Conservation (phyloP, 2,888 invertebrate species). For the Seira sanloemensis region DNA sequence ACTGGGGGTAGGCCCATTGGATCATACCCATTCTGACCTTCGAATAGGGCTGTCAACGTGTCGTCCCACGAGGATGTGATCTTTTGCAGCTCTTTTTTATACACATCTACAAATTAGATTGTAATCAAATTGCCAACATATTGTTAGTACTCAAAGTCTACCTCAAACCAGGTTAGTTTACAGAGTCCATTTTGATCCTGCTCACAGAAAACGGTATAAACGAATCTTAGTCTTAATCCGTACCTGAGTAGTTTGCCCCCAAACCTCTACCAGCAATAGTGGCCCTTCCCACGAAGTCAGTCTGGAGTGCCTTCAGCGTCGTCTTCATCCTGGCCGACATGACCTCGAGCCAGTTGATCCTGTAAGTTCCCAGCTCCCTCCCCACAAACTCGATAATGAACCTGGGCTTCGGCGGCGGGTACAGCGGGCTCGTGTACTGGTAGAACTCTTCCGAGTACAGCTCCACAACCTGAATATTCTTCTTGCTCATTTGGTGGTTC, state of each 20-base stretch:
- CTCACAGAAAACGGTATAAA: too few relatives aligned
- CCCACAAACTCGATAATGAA: slow-evolving; percentile 88
- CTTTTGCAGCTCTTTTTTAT: slow-evolving; percentile 42
- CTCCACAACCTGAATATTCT: slow-evolving; percentile 70
- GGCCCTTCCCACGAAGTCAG: slow-evolving; percentile 35
- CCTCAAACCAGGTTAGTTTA: too few relatives aligned
- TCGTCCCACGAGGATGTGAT: slow-evolving; percentile 56
- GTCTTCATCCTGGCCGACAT: slow-evolving; percentile 71
- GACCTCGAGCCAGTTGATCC: slow-evolving; percentile 89
- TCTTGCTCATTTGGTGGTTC: slow-evolving; percentile 64
- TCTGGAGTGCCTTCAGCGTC: slow-evolving; percentile 57
- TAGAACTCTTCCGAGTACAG: slow-evolving; percentile 72
- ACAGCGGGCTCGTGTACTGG: slow-evolving; percentile 69
- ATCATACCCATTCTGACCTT: slow-evolving; percentile 79
- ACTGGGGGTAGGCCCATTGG: slow-evolving; percentile 75
- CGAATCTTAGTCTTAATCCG: too few relatives aligned
- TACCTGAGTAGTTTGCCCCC: slow-evolving; percentile 52
- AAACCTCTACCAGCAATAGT: slow-evolving; percentile 40
- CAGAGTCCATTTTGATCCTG: too few relatives aligned
- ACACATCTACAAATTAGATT: slow-evolving; percentile 19
- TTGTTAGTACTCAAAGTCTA: too few relatives aligned
- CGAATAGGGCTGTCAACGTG: slow-evolving; percentile 77
- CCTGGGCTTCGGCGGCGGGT: slow-evolving; percentile 75
- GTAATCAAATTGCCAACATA: background rate
- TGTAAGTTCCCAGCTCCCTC: slow-evolving; percentile 84